Base-by-base conservation (phyloP, 2,113 vertebrate genomes). In the Mirounga angustirostris region DNA sequence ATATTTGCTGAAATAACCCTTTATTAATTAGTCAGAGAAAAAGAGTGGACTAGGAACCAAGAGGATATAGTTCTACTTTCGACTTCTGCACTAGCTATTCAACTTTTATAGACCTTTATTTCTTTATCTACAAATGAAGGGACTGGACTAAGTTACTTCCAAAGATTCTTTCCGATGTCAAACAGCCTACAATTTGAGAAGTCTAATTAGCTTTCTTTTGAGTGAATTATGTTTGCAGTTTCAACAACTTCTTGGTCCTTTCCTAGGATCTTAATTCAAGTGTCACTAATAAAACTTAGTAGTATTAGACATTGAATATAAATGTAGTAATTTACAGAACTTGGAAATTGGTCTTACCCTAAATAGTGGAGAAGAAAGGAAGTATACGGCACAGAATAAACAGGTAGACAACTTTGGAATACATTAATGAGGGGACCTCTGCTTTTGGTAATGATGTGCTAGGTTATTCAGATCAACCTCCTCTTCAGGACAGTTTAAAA, bases 1-100 rank as follows among this genome's bases (percentile, higher is more conserved):
- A 61, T n/a, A 52, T 67, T 85, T 96, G 50, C 56, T 94, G 84
- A 90, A 65, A 89, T 52, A 85, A 89, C 7, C 40, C 71, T 96
- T 67, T 90, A 92, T 59, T 71, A 82, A 50, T 78, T n/a, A 87
- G 36, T 36, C 36, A 36, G 61, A 5, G 26, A 40, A 94, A 94
- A 95, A 69, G 33, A 93, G 58, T 76, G 21, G 40, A 87, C 56
- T 86, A 63, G 50, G 9, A 93, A 85, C 56, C 24, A 50, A 46
- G 24, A 80, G 30, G 26, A 67, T 50, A 40, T 78, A 73, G 84
- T 63, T 94, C 58, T 73, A 95, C 56, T 79, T 76, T 96, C 46
- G 13, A 56, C 5, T 59, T 85, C 73, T 93, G 74, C 79, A 67
- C n/a, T 59, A 73, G 63, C 56, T 94, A 24, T 54, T 74, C 52